These are phyloP conservation scores for Eupeodes latifasciatus DNA, from an alignment of 2,888 invertebrate species.

Conservation along the genomic window DNA sequence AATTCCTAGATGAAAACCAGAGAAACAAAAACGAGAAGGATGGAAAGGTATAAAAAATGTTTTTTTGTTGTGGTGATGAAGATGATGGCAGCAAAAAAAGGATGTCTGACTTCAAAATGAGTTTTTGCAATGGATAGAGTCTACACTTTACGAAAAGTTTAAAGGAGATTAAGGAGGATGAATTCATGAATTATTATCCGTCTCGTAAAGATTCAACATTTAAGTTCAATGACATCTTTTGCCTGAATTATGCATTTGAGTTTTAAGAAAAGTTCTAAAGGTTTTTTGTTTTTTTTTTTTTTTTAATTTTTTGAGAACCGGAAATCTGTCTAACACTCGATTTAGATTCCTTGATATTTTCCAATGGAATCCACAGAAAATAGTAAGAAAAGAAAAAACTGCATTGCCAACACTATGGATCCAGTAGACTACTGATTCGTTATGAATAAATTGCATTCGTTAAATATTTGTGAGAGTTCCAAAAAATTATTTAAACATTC, in stretches of 20 bases:
- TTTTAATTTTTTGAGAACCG: too few relatives aligned
- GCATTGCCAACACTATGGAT: too few relatives aligned
- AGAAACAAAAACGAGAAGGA: background rate
- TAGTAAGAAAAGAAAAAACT: too few relatives aligned
- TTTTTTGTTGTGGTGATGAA: conserved; percentile 12
- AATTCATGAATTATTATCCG: background rate
- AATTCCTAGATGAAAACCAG: conserved; percentile 5
- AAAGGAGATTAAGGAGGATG: background rate
- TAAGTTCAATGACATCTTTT: background rate
- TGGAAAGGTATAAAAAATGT: background rate
- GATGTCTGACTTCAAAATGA: conserved; percentile 21
- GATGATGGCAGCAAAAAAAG: conserved; percentile 12
- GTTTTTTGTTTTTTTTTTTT: too few relatives aligned
- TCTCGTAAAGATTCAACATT: background rate
- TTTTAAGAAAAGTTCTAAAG: too few relatives aligned
- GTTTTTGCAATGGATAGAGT: background rate
- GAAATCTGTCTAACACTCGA: too few relatives aligned
- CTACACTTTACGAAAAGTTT: conserved; percentile 14
- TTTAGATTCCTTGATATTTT: too few relatives aligned
- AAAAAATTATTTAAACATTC: too few relatives aligned
- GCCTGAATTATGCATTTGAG: background rate
- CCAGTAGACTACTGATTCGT: too few relatives aligned
- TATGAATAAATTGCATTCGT: too few relatives aligned
- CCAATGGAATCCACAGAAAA: too few relatives aligned
- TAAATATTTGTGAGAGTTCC: too few relatives aligned